Percentiles rank a stretch among this genome's conserved stretches.
phyloP scores from a whole-genome alignment of 2,113 vertebrate species.

The Okapia johnstoni region DNA sequence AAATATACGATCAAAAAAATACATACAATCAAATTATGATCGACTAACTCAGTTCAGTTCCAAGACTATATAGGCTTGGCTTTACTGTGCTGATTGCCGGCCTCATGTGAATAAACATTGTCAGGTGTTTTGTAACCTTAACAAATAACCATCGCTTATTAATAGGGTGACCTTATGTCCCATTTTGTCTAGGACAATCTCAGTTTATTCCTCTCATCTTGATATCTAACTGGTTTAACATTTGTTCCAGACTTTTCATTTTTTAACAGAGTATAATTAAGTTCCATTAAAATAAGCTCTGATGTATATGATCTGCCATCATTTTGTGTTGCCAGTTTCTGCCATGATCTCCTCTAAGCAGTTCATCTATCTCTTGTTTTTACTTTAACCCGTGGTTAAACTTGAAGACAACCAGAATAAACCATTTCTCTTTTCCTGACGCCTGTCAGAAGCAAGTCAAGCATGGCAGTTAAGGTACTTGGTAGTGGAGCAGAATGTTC shows the following conservation, averaged over 20 bases:
- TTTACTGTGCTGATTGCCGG: neutral
- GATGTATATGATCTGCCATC: neutral
- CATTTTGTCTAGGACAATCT: neutral
- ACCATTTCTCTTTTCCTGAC: neutral
- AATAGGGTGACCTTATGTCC: neutral
- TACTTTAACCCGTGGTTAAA: constrained; percentile 29
- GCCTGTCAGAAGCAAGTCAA: neutral
- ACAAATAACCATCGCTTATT: neutral
- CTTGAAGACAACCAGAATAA: neutral
- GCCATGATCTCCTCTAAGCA: neutral
- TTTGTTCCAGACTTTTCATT: constrained; percentile 31
- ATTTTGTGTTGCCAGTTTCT: constrained; percentile 14
- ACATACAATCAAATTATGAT: neutral
- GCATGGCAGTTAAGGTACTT: neutral
- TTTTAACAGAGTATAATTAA: constrained; percentile 4
- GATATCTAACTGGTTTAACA: neutral
- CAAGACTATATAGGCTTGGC: neutral
- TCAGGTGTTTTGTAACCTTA: constrained; percentile 16
- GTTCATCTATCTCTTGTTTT: neutral
- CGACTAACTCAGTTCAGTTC: neutral
- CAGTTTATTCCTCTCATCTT: constrained; percentile 9
- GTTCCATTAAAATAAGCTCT: constrained; percentile 17
- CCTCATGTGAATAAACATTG: neutral
- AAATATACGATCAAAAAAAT: neutral
- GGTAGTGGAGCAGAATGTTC: neutral